A percentile compares a stretch with the other conserved stretches of the same genome.
phyloP scores from a whole-genome alignment of 2,888 invertebrate species.

The Amiota communis region DNA sequence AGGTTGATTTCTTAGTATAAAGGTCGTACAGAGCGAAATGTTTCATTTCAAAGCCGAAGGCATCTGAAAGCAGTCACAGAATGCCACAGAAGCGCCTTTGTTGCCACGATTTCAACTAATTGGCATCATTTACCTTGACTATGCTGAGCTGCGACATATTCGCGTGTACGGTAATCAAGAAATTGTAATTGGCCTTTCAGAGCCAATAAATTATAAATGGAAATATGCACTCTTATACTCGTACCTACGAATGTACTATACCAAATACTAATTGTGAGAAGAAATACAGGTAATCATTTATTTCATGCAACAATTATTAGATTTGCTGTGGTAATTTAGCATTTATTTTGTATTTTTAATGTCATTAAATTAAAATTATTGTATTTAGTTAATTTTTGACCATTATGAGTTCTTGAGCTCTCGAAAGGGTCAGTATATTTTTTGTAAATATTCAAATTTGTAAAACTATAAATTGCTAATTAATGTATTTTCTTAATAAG shows the following conservation, averaged over 20 bases:
- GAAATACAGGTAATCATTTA: neutral
- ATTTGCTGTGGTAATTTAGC: neutral
- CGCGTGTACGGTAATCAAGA: constrained; percentile 49
- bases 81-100: neutral
- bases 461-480: too few relatives aligned
- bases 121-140: constrained; percentile 22
- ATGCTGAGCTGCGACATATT: constrained; percentile 13
- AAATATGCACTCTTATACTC: neutral
- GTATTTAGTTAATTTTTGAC: too few relatives aligned
- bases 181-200: constrained; percentile 64
- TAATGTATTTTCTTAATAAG: too few relatives aligned
- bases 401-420: too few relatives aligned
- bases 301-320: constrained; percentile 20
- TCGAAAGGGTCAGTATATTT: too few relatives aligned
- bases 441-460: too few relatives aligned
- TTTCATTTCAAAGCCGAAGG: constrained; percentile 21
- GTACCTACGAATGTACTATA: too few relatives aligned
- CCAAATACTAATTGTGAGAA: neutral
- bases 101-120: constrained; percentile 23
- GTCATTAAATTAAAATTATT: too few relatives aligned
- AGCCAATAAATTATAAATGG: constrained; percentile 61
- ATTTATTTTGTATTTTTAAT: neutral
- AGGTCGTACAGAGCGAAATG: constrained; percentile 25
- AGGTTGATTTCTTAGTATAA: constrained; percentile 15
- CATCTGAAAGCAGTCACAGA: neutral